Base-by-base conservation (phyloP, 2,888 invertebrate species). In the Ypsolopha scabrella region DNA sequence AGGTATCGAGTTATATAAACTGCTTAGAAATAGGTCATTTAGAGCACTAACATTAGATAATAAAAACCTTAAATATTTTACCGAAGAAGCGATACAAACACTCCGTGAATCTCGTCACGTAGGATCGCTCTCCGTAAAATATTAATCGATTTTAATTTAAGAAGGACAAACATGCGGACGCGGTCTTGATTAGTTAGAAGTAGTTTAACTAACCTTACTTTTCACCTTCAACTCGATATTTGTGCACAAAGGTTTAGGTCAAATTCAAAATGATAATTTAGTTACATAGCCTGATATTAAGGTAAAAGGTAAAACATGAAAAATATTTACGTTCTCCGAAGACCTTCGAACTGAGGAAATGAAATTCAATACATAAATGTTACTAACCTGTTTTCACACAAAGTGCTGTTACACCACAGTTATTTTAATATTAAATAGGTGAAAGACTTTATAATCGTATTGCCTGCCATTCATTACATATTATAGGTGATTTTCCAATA, bases 1-100 rank as follows among this genome's bases (percentile, higher is more conserved):
- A 54, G 45, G 54, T 64, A 68, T 72, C 66, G 55, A 60, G 63
- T 81, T 82, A 83, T 79, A 81, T 83, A 82, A 81, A 83, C 70
- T 59, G 35, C 53, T 48, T 59, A 55, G 52, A 55, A 65, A 63
- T 79, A 75, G 82, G 81, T 81, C 81, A 78, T 55, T 58, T 50
- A 54, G 57, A 54, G 55, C 11, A 11, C 11, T 37, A 41, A 10
- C 41, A n/a, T 11, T 35, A 8, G 24, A 34, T 35, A 24, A 24
- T 4, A 24, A 24, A 10, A 41, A 7, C 7, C 43, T n/a, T 24
- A 34, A 8, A n/a, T 11, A 11, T 10, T 41, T 11, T 11, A 41
- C 1, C 11, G 13, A 39, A 49, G 13, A 39, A 49, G 24, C 49
- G 10, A 45, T 11, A 53, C 63, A 63, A 63, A 62, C 65, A 46